Percentiles rank a stretch among this genome's conserved stretches.
These are phyloP conservation scores for Solenopsis invicta DNA, from an alignment of 1,140 invertebrate species.

Conservation along the genomic window DNA sequence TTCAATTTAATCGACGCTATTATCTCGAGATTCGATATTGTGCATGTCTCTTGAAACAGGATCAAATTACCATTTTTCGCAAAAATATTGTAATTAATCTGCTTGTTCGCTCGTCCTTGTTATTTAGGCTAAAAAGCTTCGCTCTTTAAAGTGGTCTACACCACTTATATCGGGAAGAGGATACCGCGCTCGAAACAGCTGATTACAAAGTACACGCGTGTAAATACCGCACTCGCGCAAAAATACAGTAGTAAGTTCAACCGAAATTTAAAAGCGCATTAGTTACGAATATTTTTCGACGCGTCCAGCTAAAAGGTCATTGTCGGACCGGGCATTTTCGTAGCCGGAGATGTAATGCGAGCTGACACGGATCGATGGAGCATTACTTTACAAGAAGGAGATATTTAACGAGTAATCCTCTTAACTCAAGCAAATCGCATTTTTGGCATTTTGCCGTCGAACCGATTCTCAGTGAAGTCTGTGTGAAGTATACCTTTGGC, in stretches of 20 bases:
- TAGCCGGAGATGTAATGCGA: conserved; percentile 32
- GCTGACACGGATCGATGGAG: conserved; percentile 39
- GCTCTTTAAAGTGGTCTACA: not conserved
- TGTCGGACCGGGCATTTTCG: conserved; percentile 1
- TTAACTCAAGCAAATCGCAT: conserved; percentile 3
- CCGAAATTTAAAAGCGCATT: conserved; percentile 16
- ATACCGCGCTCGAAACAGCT: not conserved
- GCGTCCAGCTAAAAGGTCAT: conserved; percentile 30
- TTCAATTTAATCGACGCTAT: conserved; percentile 9
- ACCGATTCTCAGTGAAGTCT: not conserved
- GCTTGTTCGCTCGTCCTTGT: not conserved
- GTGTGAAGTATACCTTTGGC: not conserved
- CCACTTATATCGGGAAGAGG: not conserved
- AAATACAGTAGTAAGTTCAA: conserved; percentile 12
- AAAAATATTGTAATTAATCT: not conserved
- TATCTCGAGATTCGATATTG: not conserved
- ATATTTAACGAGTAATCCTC: conserved; percentile 25
- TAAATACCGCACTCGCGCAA: not conserved
- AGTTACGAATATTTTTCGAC: not conserved
- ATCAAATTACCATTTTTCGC: not conserved
- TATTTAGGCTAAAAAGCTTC: conserved; percentile 18
- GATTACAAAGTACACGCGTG: not conserved
- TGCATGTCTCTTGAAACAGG: not conserved
- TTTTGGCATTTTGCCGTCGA: not conserved
- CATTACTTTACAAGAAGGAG: conserved; percentile 27